Base-by-base conservation (phyloP, 2,797 vertebrate genomes). In the Liasis olivaceus region DNA sequence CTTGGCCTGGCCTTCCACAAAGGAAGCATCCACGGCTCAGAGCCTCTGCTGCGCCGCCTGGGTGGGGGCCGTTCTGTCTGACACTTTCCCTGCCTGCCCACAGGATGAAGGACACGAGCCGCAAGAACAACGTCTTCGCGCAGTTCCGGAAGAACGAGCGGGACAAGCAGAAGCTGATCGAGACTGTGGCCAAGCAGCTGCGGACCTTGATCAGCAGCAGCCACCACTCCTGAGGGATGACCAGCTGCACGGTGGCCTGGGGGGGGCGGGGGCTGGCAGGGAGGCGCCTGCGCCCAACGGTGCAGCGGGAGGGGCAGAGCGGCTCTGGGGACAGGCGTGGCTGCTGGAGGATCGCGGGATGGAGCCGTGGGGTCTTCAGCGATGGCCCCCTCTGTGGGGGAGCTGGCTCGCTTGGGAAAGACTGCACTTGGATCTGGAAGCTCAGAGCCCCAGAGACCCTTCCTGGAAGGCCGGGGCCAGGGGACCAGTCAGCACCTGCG, bases 81-180 rank as follows among this genome's bases (percentile, higher is more conserved):
- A 90, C 47, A 5, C 4, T 63, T 47, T 69, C 2, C 94, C 20
- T 92, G 62, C 94, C 66, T 89, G 92, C 94, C 64, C 62, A 0
- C 96, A 99, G 99, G 98, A 99, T 99, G 99, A 98, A 97, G 93
- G 99, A 99, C 97, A 98, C 98, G 1, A 99, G 98, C 97, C 97
- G 98, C 92, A 99, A 99, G 96, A 99, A 99, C 98, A 98, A 98
- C 89, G 97, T 99, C 96, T 99, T 99, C 60, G 98, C 98, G 63
- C 99, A 99, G 95, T 99, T 99, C 96, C 98, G 99, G 95, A 99
- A 99, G 94, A 99, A 98, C 0, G 99, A 99, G 95, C 93, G 99
- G 47, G 99, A 99, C 97, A 97, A 99, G 88, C 99, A 99, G 98
- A 99, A 98, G 93, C 97, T 99, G 94, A 99, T 99, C 20, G 99